Evolutionary conservation across 2,888 invertebrate species (phyloP), one percentile per base, ranked within the genome.

Genomic region (Hemicrepidius hirtus): DNA sequence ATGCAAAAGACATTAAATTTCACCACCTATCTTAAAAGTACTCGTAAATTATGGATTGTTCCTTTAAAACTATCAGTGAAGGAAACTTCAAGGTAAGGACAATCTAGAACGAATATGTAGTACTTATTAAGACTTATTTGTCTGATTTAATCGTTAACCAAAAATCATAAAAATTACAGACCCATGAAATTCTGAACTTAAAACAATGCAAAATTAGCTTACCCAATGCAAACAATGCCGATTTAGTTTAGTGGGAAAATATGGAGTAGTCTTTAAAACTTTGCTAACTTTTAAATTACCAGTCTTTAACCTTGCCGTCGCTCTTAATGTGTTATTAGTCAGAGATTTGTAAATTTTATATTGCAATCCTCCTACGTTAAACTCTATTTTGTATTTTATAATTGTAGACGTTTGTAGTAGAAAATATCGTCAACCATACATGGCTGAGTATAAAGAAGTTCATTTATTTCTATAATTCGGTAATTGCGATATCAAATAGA

Each of bases 191-290:
- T 55, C 4, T n/a, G 9, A 24, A 35, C 18, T 16, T 18, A 35
- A 55, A 35, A 55, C 55, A 32, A 55, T 35, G 18, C 55, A 35
- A 32, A 50, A 24, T n/a, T 10, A 13, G 28, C 35, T 55, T 46
- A 10, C 46, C 18, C 3, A 46, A 55, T 55, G 18, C 35, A 55
- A n/a, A 32, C 55, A 21, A 35, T 16, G 18, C 5, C 32, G 18
- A 55, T 55, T 32, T 18, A 55, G 35, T 16, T 55, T 35, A 35
- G 55, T 55, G 55, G 50, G 50, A 50, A 50, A 50, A 24, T 50
- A 24, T 50, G 46, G 12, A 24, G n/a, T 24, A 24, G 50, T 16
- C 24, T 50, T 24, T 50, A 20, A n/a, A 50, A n/a, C n/a, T 50
- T 50, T 50, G n/a, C 24, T 24, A 50, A 50, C 18, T 3, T 50